Evolutionary conservation across 2,113 vertebrate genomes (phyloP).

Genomic region (Meriones unguiculatus): DNA sequence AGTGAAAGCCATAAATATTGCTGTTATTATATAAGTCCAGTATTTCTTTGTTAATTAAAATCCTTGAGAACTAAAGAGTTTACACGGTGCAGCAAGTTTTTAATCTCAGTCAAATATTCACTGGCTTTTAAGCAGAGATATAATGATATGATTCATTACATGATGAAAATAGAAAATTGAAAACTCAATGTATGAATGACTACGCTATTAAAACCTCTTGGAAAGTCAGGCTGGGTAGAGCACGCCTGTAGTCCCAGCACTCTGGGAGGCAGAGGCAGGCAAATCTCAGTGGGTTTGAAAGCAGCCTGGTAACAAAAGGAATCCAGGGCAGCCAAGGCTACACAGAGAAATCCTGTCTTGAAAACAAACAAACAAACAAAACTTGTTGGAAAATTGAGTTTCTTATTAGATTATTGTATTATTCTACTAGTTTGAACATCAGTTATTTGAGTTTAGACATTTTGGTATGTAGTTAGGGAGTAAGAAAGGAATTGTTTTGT

Average conservation of each 20-base stretch:
- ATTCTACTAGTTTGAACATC: not conserved
- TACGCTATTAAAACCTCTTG: not conserved
- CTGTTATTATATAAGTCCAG: not conserved
- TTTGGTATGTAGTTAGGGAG: not conserved
- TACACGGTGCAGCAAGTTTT: not conserved
- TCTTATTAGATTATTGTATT: not conserved
- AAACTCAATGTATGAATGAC: not conserved
- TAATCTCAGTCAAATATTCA: not conserved
- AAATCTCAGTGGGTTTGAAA: too few species aligned
- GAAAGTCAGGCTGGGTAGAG: not conserved
- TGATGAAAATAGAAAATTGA: not conserved
- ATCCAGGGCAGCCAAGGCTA: too few species aligned
- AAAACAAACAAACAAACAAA: not conserved
- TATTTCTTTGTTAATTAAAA: constrained; percentile 5
- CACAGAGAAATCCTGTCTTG: not conserved
- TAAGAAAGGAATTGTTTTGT: not conserved
- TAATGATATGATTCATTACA: not conserved
- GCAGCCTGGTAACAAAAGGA: too few species aligned
- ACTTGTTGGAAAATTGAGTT: not conserved
- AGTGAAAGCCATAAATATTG: not conserved
- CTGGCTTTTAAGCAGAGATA: not conserved
- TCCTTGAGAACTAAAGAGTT: not conserved
- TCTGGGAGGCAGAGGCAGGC: too few species aligned
- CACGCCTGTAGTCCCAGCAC: too few species aligned
- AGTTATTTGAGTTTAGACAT: not conserved